Conservation (phyloP, 2,888 invertebrate species). For the Chymomyza amoena region DNA sequence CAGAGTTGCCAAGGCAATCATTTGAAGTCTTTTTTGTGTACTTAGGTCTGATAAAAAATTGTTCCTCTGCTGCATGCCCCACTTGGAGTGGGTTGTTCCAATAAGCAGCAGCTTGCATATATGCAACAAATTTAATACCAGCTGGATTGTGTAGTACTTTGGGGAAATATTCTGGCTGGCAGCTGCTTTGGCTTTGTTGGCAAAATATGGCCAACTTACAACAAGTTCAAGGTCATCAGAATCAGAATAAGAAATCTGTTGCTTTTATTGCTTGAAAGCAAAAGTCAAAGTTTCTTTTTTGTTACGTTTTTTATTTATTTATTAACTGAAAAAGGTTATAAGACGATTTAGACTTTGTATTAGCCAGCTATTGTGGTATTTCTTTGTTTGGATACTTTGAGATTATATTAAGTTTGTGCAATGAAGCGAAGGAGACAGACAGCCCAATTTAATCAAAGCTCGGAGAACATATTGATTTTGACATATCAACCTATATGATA, state of each 20-base stretch:
- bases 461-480: background rate
- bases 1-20: conserved; percentile 40
- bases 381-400: background rate
- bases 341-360: background rate
- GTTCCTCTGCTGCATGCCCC: background rate
- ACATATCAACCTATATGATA: no score
- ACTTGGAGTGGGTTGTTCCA: no score
- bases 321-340: background rate
- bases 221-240: background rate
- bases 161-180: background rate
- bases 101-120: background rate
- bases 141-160: background rate
- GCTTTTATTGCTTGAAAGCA: background rate
- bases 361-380: background rate
- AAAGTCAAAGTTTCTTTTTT: background rate
- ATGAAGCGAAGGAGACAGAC: background rate
- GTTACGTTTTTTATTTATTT: background rate
- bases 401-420: background rate
- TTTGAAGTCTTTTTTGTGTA: background rate
- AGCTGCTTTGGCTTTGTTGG: no score
- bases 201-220: background rate
- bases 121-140: background rate
- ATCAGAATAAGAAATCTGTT: background rate
- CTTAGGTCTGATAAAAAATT: conserved; percentile 15
- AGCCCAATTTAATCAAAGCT: background rate